Evolutionary conservation across 2,888 invertebrate species (phyloP).

Genomic region (Acleris holmiana): DNA sequence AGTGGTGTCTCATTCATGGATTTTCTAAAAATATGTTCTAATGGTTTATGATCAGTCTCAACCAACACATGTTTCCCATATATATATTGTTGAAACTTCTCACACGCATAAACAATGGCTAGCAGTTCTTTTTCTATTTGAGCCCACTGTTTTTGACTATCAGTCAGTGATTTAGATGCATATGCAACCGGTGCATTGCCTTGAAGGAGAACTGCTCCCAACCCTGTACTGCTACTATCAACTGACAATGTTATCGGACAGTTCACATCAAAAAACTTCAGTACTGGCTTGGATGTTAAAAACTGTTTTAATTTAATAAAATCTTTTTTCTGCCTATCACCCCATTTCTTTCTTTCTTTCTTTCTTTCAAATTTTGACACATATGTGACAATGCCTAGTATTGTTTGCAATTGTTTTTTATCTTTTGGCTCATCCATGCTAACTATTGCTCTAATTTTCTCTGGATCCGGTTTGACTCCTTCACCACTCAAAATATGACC

Average conservation of each 20-base stretch:
- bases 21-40: conserved; percentile 39
- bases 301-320: conserved; percentile 29
- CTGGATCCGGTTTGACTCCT: conserved; percentile 25
- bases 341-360: too few relatives aligned
- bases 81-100: conserved; percentile 40
- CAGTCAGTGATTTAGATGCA: conserved; percentile 39
- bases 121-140: conserved; percentile 43
- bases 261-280: conserved; percentile 25
- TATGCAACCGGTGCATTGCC: conserved; percentile 36
- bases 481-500: conserved; percentile 28
- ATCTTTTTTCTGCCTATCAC: conserved; percentile 24
- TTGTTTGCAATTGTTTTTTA: conserved; percentile 35
- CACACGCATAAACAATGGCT: conserved; percentile 40
- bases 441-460: conserved; percentile 31
- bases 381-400: conserved; percentile 39
- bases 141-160: conserved; percentile 35
- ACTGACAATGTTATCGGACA: conserved; percentile 25
- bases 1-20: conserved; percentile 34
- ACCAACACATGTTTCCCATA: conserved; percentile 38
- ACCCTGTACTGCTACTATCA: conserved; percentile 27
- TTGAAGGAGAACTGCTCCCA: conserved; percentile 35
- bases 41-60: conserved; percentile 42
- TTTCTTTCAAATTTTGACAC: conserved; percentile 37
- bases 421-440: conserved; percentile 26
- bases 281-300: conserved; percentile 30